Evolutionary conservation across 1,140 invertebrate genomes (phyloP).

Genomic region (Orius laevigatus): DNA sequence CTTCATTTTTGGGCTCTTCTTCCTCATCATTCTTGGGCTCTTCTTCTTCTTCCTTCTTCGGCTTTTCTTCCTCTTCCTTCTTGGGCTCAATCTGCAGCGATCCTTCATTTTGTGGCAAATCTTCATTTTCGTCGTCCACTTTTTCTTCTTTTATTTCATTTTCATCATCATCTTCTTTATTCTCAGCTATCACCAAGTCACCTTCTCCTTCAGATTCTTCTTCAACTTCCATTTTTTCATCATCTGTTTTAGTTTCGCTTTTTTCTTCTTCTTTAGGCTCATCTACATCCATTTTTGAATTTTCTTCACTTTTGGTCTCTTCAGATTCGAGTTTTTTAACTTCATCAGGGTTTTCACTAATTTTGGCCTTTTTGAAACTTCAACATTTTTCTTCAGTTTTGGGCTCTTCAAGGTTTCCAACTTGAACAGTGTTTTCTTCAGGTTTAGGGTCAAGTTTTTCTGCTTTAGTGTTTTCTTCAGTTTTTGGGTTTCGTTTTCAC

Average conservation of each 20-base stretch:
- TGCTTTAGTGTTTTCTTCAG: no score
- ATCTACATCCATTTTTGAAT: background rate
- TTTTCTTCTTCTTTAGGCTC: conserved; percentile 13
- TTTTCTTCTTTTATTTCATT: conserved; percentile 12
- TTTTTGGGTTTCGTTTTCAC: background rate
- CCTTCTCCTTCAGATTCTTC: no score
- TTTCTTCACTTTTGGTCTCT: conserved; percentile 2
- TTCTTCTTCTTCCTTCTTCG: conserved; percentile 25
- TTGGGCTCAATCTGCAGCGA: no score
- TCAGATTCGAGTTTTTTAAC: background rate
- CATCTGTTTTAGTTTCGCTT: no score
- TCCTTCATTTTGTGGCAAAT: no score
- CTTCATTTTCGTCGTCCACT: conserved; percentile 22
- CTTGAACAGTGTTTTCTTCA: no score
- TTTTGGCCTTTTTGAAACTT: no score
- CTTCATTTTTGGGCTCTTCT: conserved; percentile 4
- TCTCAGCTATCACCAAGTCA: no score
- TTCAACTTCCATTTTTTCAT: background rate
- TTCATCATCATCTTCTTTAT: background rate
- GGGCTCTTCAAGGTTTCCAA: no score
- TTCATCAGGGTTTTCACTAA: no score
- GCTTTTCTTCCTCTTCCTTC: no score
- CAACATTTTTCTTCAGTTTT: conserved; percentile 6
- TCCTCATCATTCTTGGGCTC: background rate
- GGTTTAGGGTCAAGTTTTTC: no score